Evolutionary conservation across 2,113 vertebrate genomes (phyloP).

Genomic region (Aplodontia rufa): DNA sequence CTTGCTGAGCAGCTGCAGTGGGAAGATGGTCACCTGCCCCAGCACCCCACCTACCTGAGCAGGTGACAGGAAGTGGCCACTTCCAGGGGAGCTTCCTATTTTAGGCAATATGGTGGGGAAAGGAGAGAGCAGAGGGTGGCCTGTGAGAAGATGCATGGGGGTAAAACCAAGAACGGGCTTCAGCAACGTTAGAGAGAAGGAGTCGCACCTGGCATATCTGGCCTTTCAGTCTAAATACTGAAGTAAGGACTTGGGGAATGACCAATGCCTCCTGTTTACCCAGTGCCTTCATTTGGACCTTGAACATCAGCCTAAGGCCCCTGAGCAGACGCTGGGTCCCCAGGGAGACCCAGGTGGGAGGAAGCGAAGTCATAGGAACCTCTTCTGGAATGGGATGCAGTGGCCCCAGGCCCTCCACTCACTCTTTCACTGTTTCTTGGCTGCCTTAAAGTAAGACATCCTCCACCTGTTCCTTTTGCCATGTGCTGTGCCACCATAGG

Average conservation of each 20-base stretch:
- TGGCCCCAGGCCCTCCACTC: no score
- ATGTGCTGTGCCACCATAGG: no score
- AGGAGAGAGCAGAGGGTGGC: not conserved
- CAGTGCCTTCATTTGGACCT: not conserved
- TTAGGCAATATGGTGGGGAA: not conserved
- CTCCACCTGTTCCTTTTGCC: no score
- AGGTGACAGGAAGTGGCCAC: not conserved
- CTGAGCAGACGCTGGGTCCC: not conserved
- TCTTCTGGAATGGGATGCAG: not conserved
- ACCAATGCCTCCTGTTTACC: not conserved
- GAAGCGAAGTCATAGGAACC: no score
- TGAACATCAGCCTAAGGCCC: not conserved
- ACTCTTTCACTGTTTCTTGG: not conserved
- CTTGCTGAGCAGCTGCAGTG: not conserved
- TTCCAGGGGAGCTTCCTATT: not conserved
- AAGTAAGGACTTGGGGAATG: not conserved
- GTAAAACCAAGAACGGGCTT: not conserved
- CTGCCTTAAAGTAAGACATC: not conserved
- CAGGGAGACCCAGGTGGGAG: not conserved
- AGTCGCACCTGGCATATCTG: not conserved
- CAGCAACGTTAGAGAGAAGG: not conserved
- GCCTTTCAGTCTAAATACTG: not conserved
- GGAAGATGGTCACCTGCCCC: not conserved
- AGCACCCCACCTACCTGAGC: not conserved
- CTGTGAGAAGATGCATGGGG: not conserved